Base-by-base conservation (phyloP, 1,140 invertebrate genomes). In the Hyles euphorbiae region DNA sequence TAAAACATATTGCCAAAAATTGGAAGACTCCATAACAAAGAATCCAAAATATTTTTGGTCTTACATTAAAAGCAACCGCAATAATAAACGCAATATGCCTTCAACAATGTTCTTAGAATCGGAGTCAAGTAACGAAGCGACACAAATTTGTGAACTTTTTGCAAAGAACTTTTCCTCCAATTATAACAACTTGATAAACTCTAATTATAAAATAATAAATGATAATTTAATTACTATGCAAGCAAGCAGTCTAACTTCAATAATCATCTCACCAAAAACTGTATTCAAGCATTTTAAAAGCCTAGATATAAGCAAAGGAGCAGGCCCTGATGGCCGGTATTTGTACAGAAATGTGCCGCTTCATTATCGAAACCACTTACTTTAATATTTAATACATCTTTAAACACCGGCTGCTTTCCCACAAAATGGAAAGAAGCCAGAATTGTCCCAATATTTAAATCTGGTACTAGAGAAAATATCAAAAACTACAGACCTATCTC, bases 401-500 rank as follows among this genome's bases (percentile, higher is more conserved):
- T 72, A 4, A 5, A 34, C 2, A 45, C 53, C 11, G 56, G 65
- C 7, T 47, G 53, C 6, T 70, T 70, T 53, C 65, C 60, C 10
- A 46, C 56, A 36, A 11, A 44, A 40, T 58, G 69, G 57, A 75
- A 75, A 70, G 45, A 44, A 49, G 60, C 67, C 11, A 36, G 54
- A 43, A 59, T 75, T 8, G 61, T 61, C 44, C 68, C 70, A 45
- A 5, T 75, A 48, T 54, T 58, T 46, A 74, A 72, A 62, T 52
- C 40, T 6, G 69, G 56, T 36, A 48, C 58, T 40, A 57, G 49
- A 40, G 44, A 11, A 34, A 22, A 50, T 51, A 49, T 65, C 32
- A 34, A 33, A n/a, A 74, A 68, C 59, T 74, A 72, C 56, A 57
- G 72, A 51, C 72, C 69, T 3, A 72, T 72, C 51, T 71, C 66